A percentile compares a stretch with the other conserved stretches of the same genome.
Evolutionary conservation across 2,888 invertebrate species (phyloP).

Genomic region (Oscheius sp.): DNA sequence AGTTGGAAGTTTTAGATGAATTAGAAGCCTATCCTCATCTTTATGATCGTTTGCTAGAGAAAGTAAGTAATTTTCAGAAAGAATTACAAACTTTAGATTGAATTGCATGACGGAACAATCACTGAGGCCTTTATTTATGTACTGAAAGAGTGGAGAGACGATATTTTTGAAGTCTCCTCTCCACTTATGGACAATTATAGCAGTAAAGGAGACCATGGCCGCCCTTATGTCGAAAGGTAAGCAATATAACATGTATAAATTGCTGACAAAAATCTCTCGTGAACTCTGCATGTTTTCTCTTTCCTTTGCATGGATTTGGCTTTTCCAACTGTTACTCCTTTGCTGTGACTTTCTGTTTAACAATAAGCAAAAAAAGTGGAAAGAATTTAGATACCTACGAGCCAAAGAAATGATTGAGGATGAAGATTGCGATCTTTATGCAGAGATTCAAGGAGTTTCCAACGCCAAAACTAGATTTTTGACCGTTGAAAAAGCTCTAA

Average conservation of each 20-base stretch:
- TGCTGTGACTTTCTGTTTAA: no score
- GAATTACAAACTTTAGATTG: slow-evolving; percentile 34
- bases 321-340: no score
- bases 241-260: background rate
- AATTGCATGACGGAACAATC: slow-evolving; percentile 27
- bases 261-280: background rate
- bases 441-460: slow-evolving; percentile 40
- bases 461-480: slow-evolving; percentile 17
- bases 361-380: background rate
- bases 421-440: slow-evolving; percentile 35
- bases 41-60: slow-evolving; percentile 48
- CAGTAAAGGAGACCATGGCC: slow-evolving; percentile 52
- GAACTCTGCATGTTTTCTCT: background rate
- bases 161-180: slow-evolving; percentile 39
- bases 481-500: slow-evolving; percentile 29
- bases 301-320: no score
- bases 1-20: slow-evolving; percentile 55
- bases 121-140: slow-evolving; percentile 50
- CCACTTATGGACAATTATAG: slow-evolving; percentile 45
- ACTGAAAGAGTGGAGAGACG: slow-evolving; percentile 46
- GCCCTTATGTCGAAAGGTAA: slow-evolving; percentile 57
- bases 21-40: slow-evolving; percentile 62
- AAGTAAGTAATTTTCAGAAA: background rate
- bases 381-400: slow-evolving; percentile 39
- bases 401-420: slow-evolving; percentile 46